Conservation (phyloP, 2,888 invertebrate genomes). For the Heterodera filipjevi region DNA sequence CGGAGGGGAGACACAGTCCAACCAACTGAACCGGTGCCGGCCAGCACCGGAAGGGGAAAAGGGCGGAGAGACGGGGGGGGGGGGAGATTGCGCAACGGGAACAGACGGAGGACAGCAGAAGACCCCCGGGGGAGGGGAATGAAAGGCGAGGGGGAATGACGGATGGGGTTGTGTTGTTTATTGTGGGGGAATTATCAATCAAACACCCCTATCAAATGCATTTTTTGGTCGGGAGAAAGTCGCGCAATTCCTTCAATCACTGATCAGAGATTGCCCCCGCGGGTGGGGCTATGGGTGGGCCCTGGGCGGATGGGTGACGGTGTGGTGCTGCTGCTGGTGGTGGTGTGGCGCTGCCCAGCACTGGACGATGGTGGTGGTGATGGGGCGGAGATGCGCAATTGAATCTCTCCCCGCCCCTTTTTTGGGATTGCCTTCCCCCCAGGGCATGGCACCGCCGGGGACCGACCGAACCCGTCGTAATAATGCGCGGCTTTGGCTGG, state of each 20-base stretch:
- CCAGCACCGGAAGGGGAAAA: conserved; percentile 12
- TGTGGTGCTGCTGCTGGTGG: neutral
- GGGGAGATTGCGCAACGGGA: neutral
- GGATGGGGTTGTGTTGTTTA: neutral
- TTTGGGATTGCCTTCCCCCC: neutral
- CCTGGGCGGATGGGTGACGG: neutral
- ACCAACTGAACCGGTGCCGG: neutral
- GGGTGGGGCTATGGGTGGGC: neutral
- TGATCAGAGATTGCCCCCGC: conserved; percentile 1
- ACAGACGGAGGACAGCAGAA: neutral
- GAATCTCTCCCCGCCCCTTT: neutral
- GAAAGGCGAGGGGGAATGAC: neutral
- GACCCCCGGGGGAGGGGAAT: neutral
- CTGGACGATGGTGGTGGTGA: neutral
- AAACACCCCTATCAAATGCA: neutral
- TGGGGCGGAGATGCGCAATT: neutral
- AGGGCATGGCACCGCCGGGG: conserved; percentile 12
- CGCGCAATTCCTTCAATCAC: neutral
- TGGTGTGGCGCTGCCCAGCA: conserved; percentile 12
- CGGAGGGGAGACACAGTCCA: neutral
- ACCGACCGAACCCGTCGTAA: neutral
- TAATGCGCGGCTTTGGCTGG: neutral
- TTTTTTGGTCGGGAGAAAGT: neutral
- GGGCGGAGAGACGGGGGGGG: neutral
- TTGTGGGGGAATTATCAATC: neutral